These are phyloP conservation scores for Parapsyche elsis DNA, from an alignment of 1,140 invertebrate species.

Conservation along the genomic window DNA sequence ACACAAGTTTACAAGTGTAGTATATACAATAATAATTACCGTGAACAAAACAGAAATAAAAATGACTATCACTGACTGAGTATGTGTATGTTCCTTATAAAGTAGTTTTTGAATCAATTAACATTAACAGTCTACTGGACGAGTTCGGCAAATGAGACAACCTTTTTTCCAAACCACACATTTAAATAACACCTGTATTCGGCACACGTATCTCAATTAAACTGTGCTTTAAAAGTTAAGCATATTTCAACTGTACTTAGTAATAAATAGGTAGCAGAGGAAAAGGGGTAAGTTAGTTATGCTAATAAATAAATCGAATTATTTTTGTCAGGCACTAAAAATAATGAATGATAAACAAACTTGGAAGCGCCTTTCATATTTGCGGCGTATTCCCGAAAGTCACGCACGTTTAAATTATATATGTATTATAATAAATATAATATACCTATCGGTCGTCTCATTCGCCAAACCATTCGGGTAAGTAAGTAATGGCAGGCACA, in stretches of 20 bases:
- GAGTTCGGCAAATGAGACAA: slow-evolving; percentile 42
- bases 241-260: no score
- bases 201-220: background rate
- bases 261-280: no score
- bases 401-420: background rate
- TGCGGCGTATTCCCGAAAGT: background rate
- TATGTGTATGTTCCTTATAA: background rate
- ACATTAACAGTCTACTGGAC: slow-evolving; percentile 52
- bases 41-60: background rate
- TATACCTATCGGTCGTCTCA: slow-evolving; percentile 22
- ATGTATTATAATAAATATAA: background rate
- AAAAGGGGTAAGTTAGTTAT: background rate
- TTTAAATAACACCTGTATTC: no score
- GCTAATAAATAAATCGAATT: background rate
- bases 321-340: no score
- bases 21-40: slow-evolving; percentile 1
- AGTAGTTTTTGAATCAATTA: slow-evolving; percentile 30
- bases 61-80: slow-evolving; percentile 13
- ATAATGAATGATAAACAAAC: no score
- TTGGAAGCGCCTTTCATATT: no score
- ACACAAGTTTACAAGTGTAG: background rate
- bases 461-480: slow-evolving; percentile 36
- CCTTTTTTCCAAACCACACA: background rate
- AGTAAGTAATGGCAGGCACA: slow-evolving; percentile 42
- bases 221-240: background rate